Percentiles rank a stretch among this genome's conserved stretches.
Conservation (phyloP, 2,797 vertebrate genomes). For the Pseudochirops cupreus region DNA sequence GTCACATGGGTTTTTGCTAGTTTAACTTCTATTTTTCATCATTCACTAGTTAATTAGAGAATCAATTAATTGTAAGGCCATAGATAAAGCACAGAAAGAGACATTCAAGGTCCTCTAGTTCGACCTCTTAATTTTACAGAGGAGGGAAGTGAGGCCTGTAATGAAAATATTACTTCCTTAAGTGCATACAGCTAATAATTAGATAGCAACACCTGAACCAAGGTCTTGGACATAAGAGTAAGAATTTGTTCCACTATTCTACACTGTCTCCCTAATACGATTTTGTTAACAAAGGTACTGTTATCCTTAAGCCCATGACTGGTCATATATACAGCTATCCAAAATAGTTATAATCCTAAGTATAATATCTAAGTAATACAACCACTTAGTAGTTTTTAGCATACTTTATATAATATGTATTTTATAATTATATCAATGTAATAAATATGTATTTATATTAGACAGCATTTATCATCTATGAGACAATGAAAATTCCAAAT, state of each 20-base stretch:
- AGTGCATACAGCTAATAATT: no score
- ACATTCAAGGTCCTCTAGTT: background rate
- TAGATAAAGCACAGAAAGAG: background rate
- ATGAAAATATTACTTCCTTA: no score
- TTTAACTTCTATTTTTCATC: slow-evolving; percentile 68
- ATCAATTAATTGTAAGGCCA: background rate
- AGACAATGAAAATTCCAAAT: background rate
- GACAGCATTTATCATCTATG: background rate
- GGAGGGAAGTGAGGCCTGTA: no score
- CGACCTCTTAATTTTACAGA: background rate
- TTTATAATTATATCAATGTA: background rate
- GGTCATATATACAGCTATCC: background rate
- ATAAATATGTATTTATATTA: background rate
- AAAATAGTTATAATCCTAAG: background rate
- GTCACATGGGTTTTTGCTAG: slow-evolving; percentile 66
- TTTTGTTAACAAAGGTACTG: no score
- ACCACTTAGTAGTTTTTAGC: background rate
- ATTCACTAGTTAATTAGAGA: background rate
- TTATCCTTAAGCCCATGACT: background rate
- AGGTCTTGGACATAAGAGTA: no score
- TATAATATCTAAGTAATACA: background rate
- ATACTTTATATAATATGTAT: background rate
- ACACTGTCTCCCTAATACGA: no score
- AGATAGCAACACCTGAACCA: no score
- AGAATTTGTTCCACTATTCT: no score